Conservation (phyloP, 2,888 invertebrate species). For the Chelonus formosanus region DNA sequence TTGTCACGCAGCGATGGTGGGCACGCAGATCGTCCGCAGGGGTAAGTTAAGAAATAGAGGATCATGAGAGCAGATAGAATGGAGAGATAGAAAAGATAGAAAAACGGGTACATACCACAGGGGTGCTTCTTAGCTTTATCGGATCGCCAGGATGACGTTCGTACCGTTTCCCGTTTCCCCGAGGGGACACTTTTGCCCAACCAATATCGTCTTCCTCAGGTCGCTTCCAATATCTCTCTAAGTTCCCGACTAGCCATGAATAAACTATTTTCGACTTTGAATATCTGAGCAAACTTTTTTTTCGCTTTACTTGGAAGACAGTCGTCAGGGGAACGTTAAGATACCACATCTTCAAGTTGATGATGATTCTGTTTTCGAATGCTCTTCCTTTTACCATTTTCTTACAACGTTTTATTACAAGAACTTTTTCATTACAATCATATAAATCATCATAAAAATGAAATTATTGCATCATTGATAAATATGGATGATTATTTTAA, state of each 20-base stretch:
- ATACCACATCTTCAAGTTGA: constrained; percentile 1
- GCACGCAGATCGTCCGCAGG: constrained; percentile 25
- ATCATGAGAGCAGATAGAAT: constrained; percentile 18
- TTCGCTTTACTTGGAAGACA: constrained; percentile 22
- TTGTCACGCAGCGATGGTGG: constrained; percentile 39
- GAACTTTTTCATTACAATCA: too few species aligned
- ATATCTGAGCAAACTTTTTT: constrained; percentile 55
- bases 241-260: constrained; percentile 64
- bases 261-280: constrained; percentile 66
- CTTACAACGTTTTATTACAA: neutral
- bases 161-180: constrained; percentile 61
- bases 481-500: too few species aligned
- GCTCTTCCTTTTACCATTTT: constrained; percentile 3
- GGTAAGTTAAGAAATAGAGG: constrained; percentile 21
- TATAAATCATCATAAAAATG: too few species aligned
- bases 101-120: constrained; percentile 20
- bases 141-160: constrained; percentile 55
- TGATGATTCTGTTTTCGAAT: neutral
- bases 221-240: constrained; percentile 64
- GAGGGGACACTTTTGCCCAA: constrained; percentile 65
- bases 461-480: too few species aligned
- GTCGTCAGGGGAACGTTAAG: constrained; percentile 21
- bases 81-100: constrained; percentile 14
- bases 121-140: constrained; percentile 54
- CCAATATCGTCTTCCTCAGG: constrained; percentile 57